Evolutionary conservation across 2,888 invertebrate genomes (phyloP).

Genomic region (Parnassius orleans): DNA sequence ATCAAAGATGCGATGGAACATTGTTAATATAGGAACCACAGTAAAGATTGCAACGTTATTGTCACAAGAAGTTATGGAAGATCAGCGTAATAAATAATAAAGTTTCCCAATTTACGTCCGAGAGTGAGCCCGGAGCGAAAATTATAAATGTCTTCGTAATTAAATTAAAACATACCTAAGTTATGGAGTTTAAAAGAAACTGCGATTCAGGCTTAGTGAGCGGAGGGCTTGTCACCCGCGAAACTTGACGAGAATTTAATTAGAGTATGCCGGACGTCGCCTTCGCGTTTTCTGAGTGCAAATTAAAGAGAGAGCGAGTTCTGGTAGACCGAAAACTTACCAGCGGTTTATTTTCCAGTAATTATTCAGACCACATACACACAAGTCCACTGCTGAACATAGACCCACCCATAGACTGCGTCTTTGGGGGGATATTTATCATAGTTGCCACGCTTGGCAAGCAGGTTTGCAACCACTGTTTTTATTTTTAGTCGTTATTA

Average conservation of each 20-base stretch:
- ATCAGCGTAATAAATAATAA: conserved; percentile 67
- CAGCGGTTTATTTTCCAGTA: too few relatives aligned
- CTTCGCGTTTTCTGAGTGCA: conserved; percentile 24
- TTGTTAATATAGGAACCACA: conserved; percentile 13
- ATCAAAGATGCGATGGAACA: too few relatives aligned
- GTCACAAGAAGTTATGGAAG: conserved; percentile 53
- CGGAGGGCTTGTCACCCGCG: conserved; percentile 46
- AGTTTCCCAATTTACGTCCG: conserved; percentile 67
- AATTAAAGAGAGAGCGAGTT: conserved; percentile 1
- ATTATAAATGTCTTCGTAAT: conserved; percentile 68
- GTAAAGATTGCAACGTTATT: conserved; percentile 38
- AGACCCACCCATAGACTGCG: too few relatives aligned
- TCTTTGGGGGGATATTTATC: too few relatives aligned
- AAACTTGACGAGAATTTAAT: conserved; percentile 64
- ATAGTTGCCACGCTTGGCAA: too few relatives aligned
- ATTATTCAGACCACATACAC: too few relatives aligned
- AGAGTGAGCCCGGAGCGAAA: conserved; percentile 50
- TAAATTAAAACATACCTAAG: conserved; percentile 72
- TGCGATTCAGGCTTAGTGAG: conserved; percentile 55
- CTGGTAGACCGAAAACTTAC: too few relatives aligned
- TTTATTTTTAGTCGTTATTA: too few relatives aligned
- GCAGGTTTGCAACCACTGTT: too few relatives aligned
- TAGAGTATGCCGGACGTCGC: conserved; percentile 43
- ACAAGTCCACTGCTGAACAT: too few relatives aligned
- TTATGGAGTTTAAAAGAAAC: conserved; percentile 70